Percentiles rank a stretch among this genome's conserved stretches.
Conservation (phyloP, 2,113 vertebrate species). For the Heterotis niloticus region DNA sequence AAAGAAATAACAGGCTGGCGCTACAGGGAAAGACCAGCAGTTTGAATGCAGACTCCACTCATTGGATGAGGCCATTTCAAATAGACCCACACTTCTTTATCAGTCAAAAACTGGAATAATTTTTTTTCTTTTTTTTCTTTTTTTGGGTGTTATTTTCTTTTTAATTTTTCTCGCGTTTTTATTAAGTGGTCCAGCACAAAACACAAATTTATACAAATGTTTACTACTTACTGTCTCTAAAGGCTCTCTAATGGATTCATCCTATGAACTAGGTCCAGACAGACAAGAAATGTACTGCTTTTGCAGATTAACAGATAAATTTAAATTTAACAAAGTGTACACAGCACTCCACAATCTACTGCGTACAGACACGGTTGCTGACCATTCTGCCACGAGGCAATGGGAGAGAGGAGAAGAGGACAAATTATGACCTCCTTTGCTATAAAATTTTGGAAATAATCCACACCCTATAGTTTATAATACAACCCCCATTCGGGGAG, state of each 20-base stretch:
- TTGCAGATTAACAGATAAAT: background rate
- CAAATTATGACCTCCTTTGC: background rate
- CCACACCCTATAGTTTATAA: background rate
- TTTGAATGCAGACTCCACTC: background rate
- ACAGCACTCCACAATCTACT: constrained; percentile 24
- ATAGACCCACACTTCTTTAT: background rate
- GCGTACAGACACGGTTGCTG: constrained; percentile 9
- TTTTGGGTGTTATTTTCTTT: constrained; percentile 19
- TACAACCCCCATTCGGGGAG: background rate
- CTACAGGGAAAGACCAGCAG: background rate
- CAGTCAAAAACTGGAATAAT: constrained; percentile 1
- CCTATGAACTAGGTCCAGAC: background rate
- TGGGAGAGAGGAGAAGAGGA: constrained; percentile 17
- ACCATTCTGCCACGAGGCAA: constrained; percentile 20
- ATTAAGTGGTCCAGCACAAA: constrained; percentile 43
- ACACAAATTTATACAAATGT: constrained; percentile 43
- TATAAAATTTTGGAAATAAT: background rate
- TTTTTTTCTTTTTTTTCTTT: constrained; percentile 30
- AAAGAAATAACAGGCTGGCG: background rate
- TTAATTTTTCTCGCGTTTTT: constrained; percentile 29
- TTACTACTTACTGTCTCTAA: constrained; percentile 28
- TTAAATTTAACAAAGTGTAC: constrained; percentile 15
- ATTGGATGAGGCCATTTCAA: background rate
- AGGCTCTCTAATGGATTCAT: constrained; percentile 19
- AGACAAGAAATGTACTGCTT: background rate